Base-by-base conservation (phyloP, 64 coral and sea anemone species). In the Acropora tenuis region DNA sequence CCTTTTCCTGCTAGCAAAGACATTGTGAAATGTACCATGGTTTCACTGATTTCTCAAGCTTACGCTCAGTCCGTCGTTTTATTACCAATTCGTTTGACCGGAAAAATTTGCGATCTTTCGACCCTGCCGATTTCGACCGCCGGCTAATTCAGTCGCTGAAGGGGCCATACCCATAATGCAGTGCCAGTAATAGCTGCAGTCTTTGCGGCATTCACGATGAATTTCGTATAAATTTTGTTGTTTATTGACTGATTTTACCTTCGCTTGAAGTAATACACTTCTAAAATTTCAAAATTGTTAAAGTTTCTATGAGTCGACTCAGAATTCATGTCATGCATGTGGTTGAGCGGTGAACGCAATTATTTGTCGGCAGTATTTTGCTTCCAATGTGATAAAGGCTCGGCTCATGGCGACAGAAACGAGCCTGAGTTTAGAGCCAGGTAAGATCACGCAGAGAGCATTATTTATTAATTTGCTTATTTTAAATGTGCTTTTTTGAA, bases 381-480 rank as follows among this genome's bases (percentile, higher is more conserved):
- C 45, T 30, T 85, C 45, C 66, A 69, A 69, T 85, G 82, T 85
- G 61, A 71, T n/a, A 85, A 85, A 85, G 17, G 61, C 48, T 71
- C 48, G 53, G 65, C 82, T 69, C 13, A 72, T 72, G 63, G 82
- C 43, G 82, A 85, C 82, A 11, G 82, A 65, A 42, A 46, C 47
- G 44, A 71, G 82, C 82, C 18, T 85, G 82, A 85, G 72, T 72
- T 85, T 85, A 69, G 82, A 85, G 72, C 82, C 82, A 85, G 82
- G 82, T 85, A 85, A 17, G 82, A 85, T 85, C 82, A 85, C 65
- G 82, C 82, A 85, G 82, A 72, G 65, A 45, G 65, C 65, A 85
- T 85, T 68, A 72, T 85, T 85, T 85, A 85, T 85, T 85, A n/a
- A 84, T 84, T 61, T 47, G 61, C 69, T 84, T 69, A 71, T 85